These are phyloP conservation scores for Drepana arcuata DNA, from an alignment of 1,140 invertebrate species.

Conservation along the genomic window DNA sequence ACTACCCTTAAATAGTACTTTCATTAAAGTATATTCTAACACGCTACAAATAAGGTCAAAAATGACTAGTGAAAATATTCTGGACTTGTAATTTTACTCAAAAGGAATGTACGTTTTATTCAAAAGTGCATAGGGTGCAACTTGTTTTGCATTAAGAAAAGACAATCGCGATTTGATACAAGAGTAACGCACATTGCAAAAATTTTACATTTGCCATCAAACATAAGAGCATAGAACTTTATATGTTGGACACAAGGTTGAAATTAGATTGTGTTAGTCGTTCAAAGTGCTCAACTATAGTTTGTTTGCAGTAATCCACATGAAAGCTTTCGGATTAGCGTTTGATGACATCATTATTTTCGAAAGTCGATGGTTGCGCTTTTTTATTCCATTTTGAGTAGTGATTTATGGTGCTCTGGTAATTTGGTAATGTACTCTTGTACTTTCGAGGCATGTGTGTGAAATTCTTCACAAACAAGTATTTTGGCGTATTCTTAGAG, in stretches of 20 bases:
- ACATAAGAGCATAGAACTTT: too few species aligned
- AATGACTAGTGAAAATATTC: too few species aligned
- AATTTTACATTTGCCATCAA: too few species aligned
- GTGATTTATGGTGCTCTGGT: conserved; percentile 65
- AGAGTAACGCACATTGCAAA: conserved; percentile 9
- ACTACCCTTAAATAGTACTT: conserved; percentile 16
- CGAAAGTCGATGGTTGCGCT: conserved; percentile 64
- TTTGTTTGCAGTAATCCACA: conserved; percentile 52
- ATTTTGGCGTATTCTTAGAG: too few species aligned
- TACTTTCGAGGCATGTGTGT: conserved; percentile 33
- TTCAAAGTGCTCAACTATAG: conserved; percentile 2
- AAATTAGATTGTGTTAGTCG: conserved; percentile 12
- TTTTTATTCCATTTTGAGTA: too few species aligned
- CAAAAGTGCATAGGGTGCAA: not conserved
- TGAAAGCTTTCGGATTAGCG: conserved; percentile 70
- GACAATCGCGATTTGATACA: conserved; percentile 26
- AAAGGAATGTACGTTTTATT: conserved; percentile 6
- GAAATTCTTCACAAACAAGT: conserved; percentile 14
- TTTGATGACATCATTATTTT: conserved; percentile 71
- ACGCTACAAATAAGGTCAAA: too few species aligned
- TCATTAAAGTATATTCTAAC: not conserved
- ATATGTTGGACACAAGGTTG: conserved; percentile 15
- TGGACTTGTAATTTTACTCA: too few species aligned
- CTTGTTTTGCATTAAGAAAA: conserved; percentile 9
- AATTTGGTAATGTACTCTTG: too few species aligned